These are phyloP conservation scores for Hydrotaea cyrtoneurina DNA, from an alignment of 2,888 invertebrate genomes.

Conservation along the genomic window DNA sequence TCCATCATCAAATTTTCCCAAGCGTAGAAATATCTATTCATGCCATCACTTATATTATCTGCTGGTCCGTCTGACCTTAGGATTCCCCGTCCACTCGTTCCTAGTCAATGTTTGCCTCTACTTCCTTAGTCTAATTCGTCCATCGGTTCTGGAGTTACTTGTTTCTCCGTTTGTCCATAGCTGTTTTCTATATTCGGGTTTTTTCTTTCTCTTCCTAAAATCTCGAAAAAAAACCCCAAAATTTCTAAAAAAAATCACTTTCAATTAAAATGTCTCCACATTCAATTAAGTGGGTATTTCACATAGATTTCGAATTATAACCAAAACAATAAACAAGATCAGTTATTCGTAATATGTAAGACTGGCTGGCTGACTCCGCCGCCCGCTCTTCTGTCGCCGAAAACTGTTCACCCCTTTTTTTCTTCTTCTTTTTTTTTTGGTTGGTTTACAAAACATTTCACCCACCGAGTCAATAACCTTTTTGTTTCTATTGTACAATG, in stretches of 20 bases:
- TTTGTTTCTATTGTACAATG: slow-evolving; percentile 15
- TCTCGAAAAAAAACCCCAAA: background rate
- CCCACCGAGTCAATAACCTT: slow-evolving; percentile 62
- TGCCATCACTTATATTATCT: too few species aligned
- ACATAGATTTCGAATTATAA: background rate
- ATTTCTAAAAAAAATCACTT: slow-evolving; percentile 35
- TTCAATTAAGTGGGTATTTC: background rate
- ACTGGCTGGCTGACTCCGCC: background rate
- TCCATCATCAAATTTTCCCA: too few species aligned
- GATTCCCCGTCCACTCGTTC: too few species aligned
- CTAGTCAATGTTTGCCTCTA: too few species aligned
- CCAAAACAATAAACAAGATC: slow-evolving; percentile 32
- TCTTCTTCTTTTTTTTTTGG: too few species aligned
- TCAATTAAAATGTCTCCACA: slow-evolving; percentile 11
- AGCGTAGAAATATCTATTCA: too few species aligned
- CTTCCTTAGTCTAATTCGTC: too few species aligned
- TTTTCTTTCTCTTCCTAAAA: too few species aligned
- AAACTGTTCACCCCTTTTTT: slow-evolving; percentile 1
- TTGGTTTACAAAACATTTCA: slow-evolving; percentile 49
- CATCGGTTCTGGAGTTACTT: too few species aligned
- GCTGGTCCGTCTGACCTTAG: too few species aligned
- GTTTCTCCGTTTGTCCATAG: too few species aligned
- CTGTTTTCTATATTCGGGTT: too few species aligned
- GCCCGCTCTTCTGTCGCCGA: background rate
- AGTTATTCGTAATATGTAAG: background rate